Conservation (phyloP, 2,113 vertebrate genomes). For the Cavia porcellus region DNA sequence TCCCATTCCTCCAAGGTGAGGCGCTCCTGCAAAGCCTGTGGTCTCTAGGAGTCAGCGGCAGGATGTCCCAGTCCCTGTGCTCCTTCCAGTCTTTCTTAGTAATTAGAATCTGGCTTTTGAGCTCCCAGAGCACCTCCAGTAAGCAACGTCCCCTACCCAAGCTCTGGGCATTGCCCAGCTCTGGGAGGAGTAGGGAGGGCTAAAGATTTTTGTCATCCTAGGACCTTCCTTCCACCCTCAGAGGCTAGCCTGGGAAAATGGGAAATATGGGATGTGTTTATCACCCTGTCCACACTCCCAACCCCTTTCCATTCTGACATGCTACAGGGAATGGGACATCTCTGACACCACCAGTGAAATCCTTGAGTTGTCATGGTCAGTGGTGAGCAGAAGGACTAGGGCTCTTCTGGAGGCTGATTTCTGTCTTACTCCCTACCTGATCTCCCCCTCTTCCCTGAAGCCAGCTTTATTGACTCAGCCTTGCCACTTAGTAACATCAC, state of each 20-base stretch:
- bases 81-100: not conserved
- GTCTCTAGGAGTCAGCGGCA: not conserved
- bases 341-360: not conserved
- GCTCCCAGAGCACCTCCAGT: not conserved
- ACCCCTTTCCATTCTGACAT: not conserved
- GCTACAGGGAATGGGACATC: not conserved
- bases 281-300: not conserved
- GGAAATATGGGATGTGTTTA: rapidly evolving
- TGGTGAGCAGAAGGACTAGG: not conserved
- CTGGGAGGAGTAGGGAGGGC: not conserved
- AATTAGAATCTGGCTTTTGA: not conserved
- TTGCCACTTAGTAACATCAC: not conserved
- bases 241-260: not conserved
- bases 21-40: not conserved
- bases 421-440: not conserved
- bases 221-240: not conserved
- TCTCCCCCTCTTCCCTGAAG: not conserved
- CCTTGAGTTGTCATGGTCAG: not conserved
- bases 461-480: not conserved
- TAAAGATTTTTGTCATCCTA: not conserved
- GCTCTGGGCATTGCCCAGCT: not conserved
- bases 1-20: not conserved
- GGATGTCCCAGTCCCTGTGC: not conserved
- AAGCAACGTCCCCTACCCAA: not conserved
- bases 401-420: not conserved